These are phyloP conservation scores for Micrastur ruficollis DNA, from an alignment of 2,797 vertebrate species.

Conservation along the genomic window DNA sequence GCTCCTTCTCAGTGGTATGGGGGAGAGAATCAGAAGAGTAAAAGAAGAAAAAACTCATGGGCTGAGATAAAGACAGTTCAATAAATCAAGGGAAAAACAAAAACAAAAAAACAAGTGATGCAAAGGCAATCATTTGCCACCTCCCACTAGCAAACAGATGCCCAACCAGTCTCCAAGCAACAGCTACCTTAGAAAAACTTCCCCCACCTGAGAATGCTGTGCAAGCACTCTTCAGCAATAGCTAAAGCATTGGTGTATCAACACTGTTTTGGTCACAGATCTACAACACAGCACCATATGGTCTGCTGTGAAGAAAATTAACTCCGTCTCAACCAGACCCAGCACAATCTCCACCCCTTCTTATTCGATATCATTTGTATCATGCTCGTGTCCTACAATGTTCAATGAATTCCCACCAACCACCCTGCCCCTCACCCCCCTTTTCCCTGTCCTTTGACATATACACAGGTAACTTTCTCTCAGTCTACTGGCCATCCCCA, in stretches of 20 bases:
- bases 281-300: neutral
- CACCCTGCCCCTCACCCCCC: too few relatives aligned
- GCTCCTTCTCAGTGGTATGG: neutral
- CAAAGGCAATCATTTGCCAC: neutral
- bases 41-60: neutral
- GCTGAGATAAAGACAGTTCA: neutral
- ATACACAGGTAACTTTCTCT: neutral
- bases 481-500: neutral
- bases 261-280: neutral
- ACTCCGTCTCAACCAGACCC: neutral
- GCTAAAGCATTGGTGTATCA: neutral
- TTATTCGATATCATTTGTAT: neutral
- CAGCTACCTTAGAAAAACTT: neutral
- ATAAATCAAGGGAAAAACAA: neutral
- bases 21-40: neutral
- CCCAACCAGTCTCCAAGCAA: neutral
- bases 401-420: neutral
- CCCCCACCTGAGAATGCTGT: neutral
- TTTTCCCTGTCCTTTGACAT: neutral
- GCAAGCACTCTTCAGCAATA: neutral
- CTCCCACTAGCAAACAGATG: neutral
- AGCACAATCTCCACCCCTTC: neutral
- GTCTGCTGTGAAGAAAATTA: neutral
- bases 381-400: neutral
- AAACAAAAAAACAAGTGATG: neutral